These are phyloP conservation scores for Ptychoptera contaminata DNA, from an alignment of 2,888 invertebrate genomes.

Conservation along the genomic window DNA sequence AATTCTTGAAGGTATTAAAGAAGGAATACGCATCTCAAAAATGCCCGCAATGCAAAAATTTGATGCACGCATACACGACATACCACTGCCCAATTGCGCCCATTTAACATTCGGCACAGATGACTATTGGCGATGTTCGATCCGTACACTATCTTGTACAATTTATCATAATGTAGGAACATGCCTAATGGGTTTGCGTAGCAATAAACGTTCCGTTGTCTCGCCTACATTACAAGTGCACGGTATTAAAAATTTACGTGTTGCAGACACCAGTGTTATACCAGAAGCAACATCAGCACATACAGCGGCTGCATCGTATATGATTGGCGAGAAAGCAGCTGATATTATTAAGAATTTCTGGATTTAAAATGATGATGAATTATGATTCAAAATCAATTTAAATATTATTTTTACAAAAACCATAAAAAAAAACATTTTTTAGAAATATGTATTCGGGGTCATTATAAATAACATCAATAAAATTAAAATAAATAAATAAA, in stretches of 20 bases:
- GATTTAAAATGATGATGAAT: constrained; percentile 14
- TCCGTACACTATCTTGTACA: constrained; percentile 41
- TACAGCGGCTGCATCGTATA: constrained; percentile 49
- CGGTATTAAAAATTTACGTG: constrained; percentile 41
- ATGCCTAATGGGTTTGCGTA: constrained; percentile 52
- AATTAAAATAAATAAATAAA: no score
- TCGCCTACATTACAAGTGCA: constrained; percentile 44
- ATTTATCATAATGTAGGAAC: constrained; percentile 51
- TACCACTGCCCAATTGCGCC: constrained; percentile 37
- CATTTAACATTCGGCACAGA: constrained; percentile 37
- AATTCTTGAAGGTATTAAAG: constrained; percentile 37
- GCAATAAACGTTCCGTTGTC: constrained; percentile 46
- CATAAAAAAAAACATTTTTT: no score
- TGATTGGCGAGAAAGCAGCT: constrained; percentile 57
- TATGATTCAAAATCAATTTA: no score
- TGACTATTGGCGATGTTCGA: constrained; percentile 55
- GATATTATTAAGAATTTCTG: constrained; percentile 44
- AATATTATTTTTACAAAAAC: no score
- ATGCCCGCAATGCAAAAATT: constrained; percentile 40
- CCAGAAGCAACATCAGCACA: constrained; percentile 48
- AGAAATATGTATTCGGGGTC: no score
- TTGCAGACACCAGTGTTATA: constrained; percentile 52
- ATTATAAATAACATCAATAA: no score
- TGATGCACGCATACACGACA: constrained; percentile 36
- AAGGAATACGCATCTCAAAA: constrained; percentile 33